Base-by-base conservation (phyloP, 2,797 vertebrate species). In the Cynodonichthys magdalenae region DNA sequence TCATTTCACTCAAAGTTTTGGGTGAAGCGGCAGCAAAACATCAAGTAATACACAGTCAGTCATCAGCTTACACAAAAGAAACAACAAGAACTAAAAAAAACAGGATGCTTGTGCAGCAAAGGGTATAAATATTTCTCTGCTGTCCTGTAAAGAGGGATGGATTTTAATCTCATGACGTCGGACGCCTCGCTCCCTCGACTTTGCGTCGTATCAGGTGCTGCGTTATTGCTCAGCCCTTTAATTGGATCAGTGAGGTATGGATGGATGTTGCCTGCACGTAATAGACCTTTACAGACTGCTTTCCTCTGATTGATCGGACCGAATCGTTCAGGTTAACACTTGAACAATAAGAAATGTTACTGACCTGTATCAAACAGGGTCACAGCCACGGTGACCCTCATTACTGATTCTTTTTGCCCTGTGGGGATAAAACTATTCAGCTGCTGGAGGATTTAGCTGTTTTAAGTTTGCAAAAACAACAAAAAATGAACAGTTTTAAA, bases 221-320 rank as follows among this genome's bases (percentile, higher is more conserved):
- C 34, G 48, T 81, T 72, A 77, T 75, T 69, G 36, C 74, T 47
- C 60, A 50, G 63, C 71, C 58, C 81, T 79, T 83, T 87, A 92
- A 91, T 88, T 89, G 81, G 92, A 91, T 90, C 89, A 86, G 81
- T 59, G 79, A 83, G 75, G 85, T 79, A 68, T 80, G 82, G 84
- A 81, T 84, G 83, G 86, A 87, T 81, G 84, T 65, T 79, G 68
- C 73, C 80, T 85, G 83, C 77, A 85, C 87, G 80, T 84, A 85
- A 87, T 75, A 80, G 84, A 87, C 83, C 82, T 86, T 86, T 75
- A 84, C 72, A 58, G 82, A 87, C 88, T 89, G 82, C 79, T 82
- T 85, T 73, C 60, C 46, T 29, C 82, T 68, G 69, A 85, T 89
- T 85, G 86, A 92, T 88, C 73, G 70, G 74, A 93, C 92, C 59